Percentiles rank a stretch among this genome's conserved stretches.
Evolutionary conservation across 2,797 vertebrate genomes (phyloP).

Genomic region (Okamejei kenojei): DNA sequence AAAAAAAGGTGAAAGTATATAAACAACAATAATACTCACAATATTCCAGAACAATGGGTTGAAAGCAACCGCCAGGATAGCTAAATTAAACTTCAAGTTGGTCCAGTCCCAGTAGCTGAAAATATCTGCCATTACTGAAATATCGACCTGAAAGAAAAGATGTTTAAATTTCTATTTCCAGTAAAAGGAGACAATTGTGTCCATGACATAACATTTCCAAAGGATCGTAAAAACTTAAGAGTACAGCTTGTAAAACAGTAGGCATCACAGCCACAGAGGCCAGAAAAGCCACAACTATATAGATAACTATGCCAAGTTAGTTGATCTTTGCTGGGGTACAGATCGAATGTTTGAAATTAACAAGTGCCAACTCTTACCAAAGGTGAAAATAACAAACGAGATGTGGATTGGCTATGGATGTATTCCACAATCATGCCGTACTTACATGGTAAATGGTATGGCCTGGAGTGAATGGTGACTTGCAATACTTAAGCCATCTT

Average conservation of each 20-base stretch:
- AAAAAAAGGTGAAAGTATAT: neutral
- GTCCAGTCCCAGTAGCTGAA: slow-evolving; percentile 55
- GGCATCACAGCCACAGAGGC: neutral
- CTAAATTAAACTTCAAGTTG: slow-evolving; percentile 55
- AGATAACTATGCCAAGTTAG: neutral
- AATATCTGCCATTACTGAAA: slow-evolving; percentile 54
- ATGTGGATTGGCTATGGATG: neutral
- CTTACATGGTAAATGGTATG: too few species aligned
- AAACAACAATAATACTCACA: slow-evolving; percentile 53
- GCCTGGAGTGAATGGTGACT: too few species aligned
- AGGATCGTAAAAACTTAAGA: too few species aligned
- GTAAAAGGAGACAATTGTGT: neutral
- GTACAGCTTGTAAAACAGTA: neutral
- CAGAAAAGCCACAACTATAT: neutral
- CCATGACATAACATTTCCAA: neutral
- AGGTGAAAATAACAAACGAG: neutral
- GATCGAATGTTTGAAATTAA: neutral
- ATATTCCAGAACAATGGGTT: slow-evolving; percentile 77
- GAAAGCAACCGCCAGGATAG: slow-evolving; percentile 61
- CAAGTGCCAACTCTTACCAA: neutral
- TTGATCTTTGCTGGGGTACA: neutral
- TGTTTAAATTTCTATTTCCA: neutral
- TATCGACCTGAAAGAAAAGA: slow-evolving; percentile 52
- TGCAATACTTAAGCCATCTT: too few species aligned
- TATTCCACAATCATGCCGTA: neutral